Evolutionary conservation across 2,888 invertebrate species (phyloP).

Genomic region (Thumatha senex): DNA sequence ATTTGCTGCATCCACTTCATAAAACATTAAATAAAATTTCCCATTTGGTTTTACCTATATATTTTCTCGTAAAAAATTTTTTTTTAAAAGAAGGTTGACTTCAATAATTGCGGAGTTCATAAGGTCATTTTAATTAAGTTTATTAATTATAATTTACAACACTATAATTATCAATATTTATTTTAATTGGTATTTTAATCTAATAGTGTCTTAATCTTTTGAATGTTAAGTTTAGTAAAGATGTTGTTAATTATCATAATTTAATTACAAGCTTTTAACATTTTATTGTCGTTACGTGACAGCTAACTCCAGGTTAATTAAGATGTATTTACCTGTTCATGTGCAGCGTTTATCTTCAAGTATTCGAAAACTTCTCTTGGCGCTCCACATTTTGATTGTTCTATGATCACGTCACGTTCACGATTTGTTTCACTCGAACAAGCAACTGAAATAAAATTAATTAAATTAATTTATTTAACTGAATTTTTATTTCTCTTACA

Average conservation of each 20-base stretch:
- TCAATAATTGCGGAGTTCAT: constrained; percentile 10
- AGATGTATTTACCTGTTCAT: constrained; percentile 57
- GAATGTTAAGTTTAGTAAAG: neutral
- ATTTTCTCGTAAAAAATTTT: no score
- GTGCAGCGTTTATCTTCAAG: constrained; percentile 55
- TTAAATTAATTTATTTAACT: neutral
- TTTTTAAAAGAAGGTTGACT: no score
- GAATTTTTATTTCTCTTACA: neutral
- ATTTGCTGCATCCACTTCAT: no score
- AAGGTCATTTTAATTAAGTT: constrained; percentile 2
- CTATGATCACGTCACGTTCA: constrained; percentile 59
- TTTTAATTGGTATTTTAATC: neutral
- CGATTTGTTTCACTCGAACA: constrained; percentile 57
- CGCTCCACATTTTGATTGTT: constrained; percentile 67
- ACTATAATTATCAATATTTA: no score
- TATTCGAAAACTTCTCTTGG: constrained; percentile 71
- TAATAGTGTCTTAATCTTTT: neutral
- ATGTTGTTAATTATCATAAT: neutral
- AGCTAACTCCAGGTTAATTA: no score
- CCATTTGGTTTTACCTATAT: constrained; percentile 15
- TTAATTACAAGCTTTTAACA: neutral
- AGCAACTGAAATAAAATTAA: constrained; percentile 52
- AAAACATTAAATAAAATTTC: constrained; percentile 4
- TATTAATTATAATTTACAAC: constrained; percentile 4
- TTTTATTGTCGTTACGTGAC: neutral